These are phyloP conservation scores for Scaptomyza polygonia DNA, from an alignment of 2,888 invertebrate genomes.

Conservation along the genomic window DNA sequence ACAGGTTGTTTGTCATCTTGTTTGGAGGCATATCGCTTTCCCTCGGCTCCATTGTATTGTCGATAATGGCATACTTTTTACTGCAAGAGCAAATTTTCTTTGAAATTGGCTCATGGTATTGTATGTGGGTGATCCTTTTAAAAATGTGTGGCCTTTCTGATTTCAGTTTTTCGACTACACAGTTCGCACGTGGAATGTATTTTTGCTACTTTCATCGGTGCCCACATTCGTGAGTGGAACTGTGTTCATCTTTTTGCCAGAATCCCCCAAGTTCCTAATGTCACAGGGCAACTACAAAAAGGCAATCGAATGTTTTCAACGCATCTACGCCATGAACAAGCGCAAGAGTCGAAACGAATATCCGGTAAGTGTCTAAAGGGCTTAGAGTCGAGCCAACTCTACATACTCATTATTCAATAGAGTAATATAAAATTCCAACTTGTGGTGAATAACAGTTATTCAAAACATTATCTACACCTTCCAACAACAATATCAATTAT, in stretches of 20 bases:
- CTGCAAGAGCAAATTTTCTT: conserved; percentile 85
- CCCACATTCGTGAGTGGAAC: conserved; percentile 67
- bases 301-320: conserved; percentile 79
- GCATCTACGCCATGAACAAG: conserved; percentile 88
- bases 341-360: conserved; percentile 86
- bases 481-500: too few relatives aligned
- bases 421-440: too few relatives aligned
- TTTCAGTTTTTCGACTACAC: neutral
- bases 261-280: conserved; percentile 82
- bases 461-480: too few relatives aligned
- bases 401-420: too few relatives aligned
- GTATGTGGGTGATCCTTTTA: conserved; percentile 48
- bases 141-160: neutral
- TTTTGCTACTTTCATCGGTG: conserved; percentile 59
- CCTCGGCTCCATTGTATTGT: conserved; percentile 87
- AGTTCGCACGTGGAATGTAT: conserved; percentile 77
- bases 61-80: conserved; percentile 89
- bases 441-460: too few relatives aligned
- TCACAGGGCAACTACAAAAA: conserved; percentile 73
- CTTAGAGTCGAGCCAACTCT: too few relatives aligned
- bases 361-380: conserved; percentile 88
- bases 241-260: conserved; percentile 69
- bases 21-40: conserved; percentile 88
- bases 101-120: conserved; percentile 36
- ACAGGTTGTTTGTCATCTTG: conserved; percentile 87